phyloP scores from a whole-genome alignment of 2,888 invertebrate genomes.

The Melanchra persicariae region DNA sequence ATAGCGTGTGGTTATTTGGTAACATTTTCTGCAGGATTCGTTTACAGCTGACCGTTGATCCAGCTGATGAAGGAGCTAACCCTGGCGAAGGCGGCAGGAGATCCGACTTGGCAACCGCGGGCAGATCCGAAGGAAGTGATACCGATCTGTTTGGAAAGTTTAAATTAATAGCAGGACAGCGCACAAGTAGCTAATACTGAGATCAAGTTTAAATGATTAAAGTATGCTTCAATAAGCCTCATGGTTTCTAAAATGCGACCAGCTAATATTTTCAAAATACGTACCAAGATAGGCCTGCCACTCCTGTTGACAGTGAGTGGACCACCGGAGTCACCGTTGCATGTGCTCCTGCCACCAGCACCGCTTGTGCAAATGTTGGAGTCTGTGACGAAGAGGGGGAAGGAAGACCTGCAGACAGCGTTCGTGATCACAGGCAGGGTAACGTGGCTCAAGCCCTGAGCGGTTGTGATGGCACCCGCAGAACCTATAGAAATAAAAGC shows the following conservation, averaged over 20 bases:
- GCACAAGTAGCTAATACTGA: not conserved
- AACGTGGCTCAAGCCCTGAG: slow-evolving; percentile 43
- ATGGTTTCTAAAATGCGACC: not conserved
- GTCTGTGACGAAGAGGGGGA: slow-evolving; percentile 59
- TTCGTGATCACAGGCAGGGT: slow-evolving; percentile 44
- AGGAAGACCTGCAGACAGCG: not conserved
- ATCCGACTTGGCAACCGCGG: slow-evolving; percentile 67
- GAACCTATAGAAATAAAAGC: slow-evolving; percentile 11
- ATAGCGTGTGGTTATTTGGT: too few relatives aligned
- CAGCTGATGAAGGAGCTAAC: slow-evolving; percentile 68
- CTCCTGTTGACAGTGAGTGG: slow-evolving; percentile 69
- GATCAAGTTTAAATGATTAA: not conserved
- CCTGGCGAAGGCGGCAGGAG: slow-evolving; percentile 73
- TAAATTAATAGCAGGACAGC: not conserved
- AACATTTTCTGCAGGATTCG: not conserved
- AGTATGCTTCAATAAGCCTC: not conserved
- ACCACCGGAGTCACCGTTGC: slow-evolving; percentile 77
- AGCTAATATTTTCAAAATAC: slow-evolving; percentile 7
- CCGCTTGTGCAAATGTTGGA: slow-evolving; percentile 76
- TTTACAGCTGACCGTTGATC: slow-evolving; percentile 49
- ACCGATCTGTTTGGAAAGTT: slow-evolving; percentile 71
- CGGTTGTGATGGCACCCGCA: not conserved
- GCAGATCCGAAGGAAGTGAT: slow-evolving; percentile 72
- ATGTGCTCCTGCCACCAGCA: slow-evolving; percentile 66
- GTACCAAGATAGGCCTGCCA: slow-evolving; percentile 65